phyloP scores from a whole-genome alignment of 2,797 vertebrate genomes.

The Brachyalestes nurse region DNA sequence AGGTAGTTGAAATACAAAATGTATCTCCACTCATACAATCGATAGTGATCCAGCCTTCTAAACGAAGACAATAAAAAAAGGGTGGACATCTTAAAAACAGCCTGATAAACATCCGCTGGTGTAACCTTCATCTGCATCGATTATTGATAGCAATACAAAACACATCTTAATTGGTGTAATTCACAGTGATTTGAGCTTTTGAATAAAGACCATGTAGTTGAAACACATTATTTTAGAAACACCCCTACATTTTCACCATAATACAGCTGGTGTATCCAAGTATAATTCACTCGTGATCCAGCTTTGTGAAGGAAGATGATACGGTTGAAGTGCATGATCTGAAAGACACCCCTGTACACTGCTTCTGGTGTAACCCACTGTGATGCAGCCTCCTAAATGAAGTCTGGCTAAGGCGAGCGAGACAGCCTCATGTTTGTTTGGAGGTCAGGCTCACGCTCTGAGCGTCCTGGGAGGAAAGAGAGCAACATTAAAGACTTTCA shows the following conservation, averaged over 20 bases:
- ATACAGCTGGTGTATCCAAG: too few relatives aligned
- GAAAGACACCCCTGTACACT: conserved; percentile 21
- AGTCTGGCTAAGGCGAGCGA: conserved; percentile 49
- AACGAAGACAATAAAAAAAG: background rate
- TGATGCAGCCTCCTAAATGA: conserved; percentile 32
- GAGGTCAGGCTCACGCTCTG: conserved; percentile 59
- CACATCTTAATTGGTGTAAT: too few relatives aligned
- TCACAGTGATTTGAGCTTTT: background rate
- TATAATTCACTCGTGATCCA: background rate
- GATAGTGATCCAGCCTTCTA: background rate
- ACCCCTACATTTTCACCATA: background rate
- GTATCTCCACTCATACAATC: conserved; percentile 32
- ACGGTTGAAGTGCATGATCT: too few relatives aligned
- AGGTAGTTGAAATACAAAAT: too few relatives aligned
- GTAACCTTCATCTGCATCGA: background rate
- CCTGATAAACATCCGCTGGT: background rate
- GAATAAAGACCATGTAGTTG: background rate
- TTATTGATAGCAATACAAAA: too few relatives aligned
- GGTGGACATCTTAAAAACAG: background rate
- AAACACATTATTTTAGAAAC: background rate
- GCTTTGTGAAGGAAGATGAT: background rate
- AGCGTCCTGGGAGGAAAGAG: conserved; percentile 48
- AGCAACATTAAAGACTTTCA: conserved; percentile 59
- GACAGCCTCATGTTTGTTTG: conserved; percentile 50
- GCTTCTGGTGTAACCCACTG: conserved; percentile 44